Evolutionary conservation across 2,888 invertebrate species (phyloP).

Genomic region (Tanytarsus gracilentus): DNA sequence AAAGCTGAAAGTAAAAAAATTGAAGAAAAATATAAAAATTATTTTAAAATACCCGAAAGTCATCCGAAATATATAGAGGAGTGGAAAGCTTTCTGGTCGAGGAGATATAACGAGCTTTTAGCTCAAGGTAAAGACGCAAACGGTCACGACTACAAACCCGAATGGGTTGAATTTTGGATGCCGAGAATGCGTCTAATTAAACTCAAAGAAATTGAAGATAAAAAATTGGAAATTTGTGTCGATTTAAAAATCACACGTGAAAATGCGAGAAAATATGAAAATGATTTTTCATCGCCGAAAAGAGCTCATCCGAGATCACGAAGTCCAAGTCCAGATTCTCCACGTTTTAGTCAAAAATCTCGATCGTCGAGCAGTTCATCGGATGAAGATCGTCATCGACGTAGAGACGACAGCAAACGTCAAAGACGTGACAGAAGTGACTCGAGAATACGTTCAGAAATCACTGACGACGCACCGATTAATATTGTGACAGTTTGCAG

Average conservation of each 20-base stretch:
- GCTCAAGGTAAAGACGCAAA: conserved; percentile 56
- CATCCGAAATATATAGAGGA: conserved; percentile 81
- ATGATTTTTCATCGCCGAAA: neutral
- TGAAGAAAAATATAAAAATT: conserved; percentile 58
- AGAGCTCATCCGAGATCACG: conserved; percentile 8
- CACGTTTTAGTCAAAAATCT: too few relatives aligned
- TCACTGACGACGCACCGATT: conserved; percentile 43
- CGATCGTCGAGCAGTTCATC: neutral
- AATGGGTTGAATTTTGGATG: conserved; percentile 83
- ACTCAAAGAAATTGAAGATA: conserved; percentile 53
- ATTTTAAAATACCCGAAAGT: conserved; percentile 78
- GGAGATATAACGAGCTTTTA: conserved; percentile 69
- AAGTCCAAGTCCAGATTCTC: neutral
- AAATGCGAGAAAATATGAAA: conserved; percentile 4
- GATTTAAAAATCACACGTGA: neutral
- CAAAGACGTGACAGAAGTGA: conserved; percentile 30
- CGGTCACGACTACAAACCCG: conserved; percentile 77
- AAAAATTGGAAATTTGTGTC: conserved; percentile 30
- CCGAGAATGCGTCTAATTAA: conserved; percentile 70
- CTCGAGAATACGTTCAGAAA: conserved; percentile 33
- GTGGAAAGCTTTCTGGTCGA: conserved; percentile 86
- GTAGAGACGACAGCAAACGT: neutral
- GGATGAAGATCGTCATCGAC: neutral
- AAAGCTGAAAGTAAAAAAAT: too few relatives aligned
- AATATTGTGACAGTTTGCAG: conserved; percentile 60